Evolutionary conservation across 2,113 vertebrate species (phyloP).

Genomic region (Sinosuthora webbiana): DNA sequence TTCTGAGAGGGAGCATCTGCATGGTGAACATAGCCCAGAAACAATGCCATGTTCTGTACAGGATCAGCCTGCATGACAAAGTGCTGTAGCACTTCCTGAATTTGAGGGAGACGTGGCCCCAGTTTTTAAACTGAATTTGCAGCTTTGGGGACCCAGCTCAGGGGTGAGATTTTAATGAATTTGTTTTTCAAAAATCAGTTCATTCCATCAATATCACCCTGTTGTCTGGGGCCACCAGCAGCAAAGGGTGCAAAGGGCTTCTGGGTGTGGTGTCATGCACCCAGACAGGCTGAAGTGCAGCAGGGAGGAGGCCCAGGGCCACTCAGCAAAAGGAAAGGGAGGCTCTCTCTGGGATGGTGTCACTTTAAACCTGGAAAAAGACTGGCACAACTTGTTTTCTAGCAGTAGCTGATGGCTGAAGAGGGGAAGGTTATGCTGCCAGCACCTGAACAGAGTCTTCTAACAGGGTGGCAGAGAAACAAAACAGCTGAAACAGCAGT

Average conservation of each 20-base stretch:
- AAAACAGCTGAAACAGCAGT: not conserved
- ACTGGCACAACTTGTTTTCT: not conserved
- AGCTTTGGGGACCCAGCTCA: not conserved
- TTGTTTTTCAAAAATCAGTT: not conserved
- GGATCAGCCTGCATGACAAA: not conserved
- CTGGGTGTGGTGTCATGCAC: not conserved
- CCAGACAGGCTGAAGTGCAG: not conserved
- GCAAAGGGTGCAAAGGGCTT: not conserved
- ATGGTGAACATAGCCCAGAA: not conserved
- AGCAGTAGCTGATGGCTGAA: not conserved
- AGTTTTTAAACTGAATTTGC: not conserved
- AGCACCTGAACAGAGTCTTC: rapidly evolving
- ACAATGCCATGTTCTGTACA: not conserved
- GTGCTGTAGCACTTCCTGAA: not conserved
- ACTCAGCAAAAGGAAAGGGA: not conserved
- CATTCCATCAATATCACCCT: not conserved
- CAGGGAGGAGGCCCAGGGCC: not conserved
- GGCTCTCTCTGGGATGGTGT: not conserved
- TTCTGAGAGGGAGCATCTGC: not conserved
- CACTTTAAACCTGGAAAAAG: not conserved
- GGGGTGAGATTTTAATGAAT: not conserved
- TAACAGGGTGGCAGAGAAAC: not conserved
- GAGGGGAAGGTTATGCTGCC: not conserved
- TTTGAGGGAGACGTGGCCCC: not conserved
- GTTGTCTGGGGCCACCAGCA: not conserved